A percentile compares a stretch with the other conserved stretches of the same genome.
These are phyloP conservation scores for Danio jaintianensis DNA, from an alignment of 2,797 vertebrate species.

Conservation along the genomic window DNA sequence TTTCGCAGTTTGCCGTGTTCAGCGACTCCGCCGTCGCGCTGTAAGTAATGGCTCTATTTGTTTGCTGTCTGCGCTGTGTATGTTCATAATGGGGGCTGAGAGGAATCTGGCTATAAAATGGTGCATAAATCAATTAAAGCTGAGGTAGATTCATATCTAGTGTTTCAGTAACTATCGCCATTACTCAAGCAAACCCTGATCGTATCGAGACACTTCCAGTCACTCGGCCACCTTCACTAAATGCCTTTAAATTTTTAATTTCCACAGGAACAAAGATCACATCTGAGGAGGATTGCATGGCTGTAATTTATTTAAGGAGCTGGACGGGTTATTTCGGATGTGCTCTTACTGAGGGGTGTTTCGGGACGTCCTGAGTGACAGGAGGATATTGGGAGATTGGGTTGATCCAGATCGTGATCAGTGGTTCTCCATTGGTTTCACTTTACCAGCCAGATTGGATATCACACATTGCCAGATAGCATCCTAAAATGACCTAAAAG, in stretches of 20 bases:
- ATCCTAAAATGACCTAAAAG: not conserved
- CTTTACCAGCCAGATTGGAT: not conserved
- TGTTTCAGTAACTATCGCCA: constrained; percentile 65
- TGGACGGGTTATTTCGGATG: constrained; percentile 74
- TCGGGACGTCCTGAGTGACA: not conserved
- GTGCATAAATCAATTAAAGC: constrained; percentile 59
- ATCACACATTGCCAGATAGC: not conserved
- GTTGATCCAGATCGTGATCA: not conserved
- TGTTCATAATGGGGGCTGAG: constrained; percentile 56
- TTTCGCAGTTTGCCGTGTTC: not conserved
- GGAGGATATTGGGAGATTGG: not conserved
- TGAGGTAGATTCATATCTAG: constrained; percentile 17
- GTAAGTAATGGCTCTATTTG: constrained; percentile 53
- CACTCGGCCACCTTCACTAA: constrained; percentile 75
- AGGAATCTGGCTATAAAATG: constrained; percentile 62
- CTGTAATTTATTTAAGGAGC: constrained; percentile 80
- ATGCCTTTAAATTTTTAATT: constrained; percentile 82
- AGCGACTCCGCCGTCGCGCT: not conserved
- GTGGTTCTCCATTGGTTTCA: not conserved
- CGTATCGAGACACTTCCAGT: constrained; percentile 72
- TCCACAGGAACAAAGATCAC: constrained; percentile 77
- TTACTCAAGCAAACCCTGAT: constrained; percentile 63
- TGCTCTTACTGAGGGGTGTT: not conserved
- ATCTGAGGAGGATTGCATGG: constrained; percentile 77
- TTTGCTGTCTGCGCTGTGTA: constrained; percentile 32